Evolutionary conservation across 1,140 invertebrate species (phyloP).

Genomic region (Lepidurus packardi): DNA sequence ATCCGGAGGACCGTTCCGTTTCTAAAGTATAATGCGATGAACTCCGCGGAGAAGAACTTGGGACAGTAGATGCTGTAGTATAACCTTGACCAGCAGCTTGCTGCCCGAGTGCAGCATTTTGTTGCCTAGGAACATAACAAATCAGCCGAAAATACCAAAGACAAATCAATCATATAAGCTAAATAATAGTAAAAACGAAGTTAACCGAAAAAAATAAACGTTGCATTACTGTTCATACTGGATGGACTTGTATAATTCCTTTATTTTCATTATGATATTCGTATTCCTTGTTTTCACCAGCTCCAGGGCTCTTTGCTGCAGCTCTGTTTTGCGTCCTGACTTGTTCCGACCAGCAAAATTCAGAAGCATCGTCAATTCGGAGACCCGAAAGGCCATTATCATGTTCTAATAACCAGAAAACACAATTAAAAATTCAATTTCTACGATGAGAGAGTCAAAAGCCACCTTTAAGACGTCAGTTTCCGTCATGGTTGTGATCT

Average conservation of each 20-base stretch:
- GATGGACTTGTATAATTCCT: constrained; percentile 64
- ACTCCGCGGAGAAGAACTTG: neutral
- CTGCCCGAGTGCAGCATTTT: neutral
- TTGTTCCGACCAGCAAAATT: constrained; percentile 78
- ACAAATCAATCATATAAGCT: constrained; percentile 8
- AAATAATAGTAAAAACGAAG: neutral
- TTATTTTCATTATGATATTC: constrained; percentile 68
- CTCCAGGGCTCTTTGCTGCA: constrained; percentile 70
- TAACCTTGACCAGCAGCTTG: neutral
- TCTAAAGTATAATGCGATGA: neutral
- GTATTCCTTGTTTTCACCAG: constrained; percentile 65
- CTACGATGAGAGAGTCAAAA: neutral
- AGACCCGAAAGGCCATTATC: constrained; percentile 75
- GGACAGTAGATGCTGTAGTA: neutral
- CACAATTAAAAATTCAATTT: neutral
- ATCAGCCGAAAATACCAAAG: neutral
- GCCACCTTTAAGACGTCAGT: constrained; percentile 27
- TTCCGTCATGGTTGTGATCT: constrained; percentile 27
- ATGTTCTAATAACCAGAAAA: constrained; percentile 49
- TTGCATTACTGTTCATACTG: constrained; percentile 32
- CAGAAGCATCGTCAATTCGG: constrained; percentile 76
- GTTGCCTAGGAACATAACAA: neutral
- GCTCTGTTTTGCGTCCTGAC: constrained; percentile 76
- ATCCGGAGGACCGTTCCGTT: neutral
- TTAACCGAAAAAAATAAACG: constrained; percentile 8